Evolutionary conservation across 2,888 invertebrate species (phyloP).

Genomic region (Hypena proboscidalis): DNA sequence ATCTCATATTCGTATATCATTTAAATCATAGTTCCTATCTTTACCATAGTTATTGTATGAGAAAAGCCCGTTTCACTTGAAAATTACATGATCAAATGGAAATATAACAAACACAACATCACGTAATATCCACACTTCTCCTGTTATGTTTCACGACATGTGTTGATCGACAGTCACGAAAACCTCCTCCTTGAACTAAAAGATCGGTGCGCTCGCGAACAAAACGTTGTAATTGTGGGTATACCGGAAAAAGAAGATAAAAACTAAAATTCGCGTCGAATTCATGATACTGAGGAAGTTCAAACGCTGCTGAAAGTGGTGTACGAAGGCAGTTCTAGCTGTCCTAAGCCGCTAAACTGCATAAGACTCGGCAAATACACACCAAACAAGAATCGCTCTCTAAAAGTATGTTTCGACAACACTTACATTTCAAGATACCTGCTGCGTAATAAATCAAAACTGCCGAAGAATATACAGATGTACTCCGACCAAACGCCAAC

Average conservation of each 20-base stretch:
- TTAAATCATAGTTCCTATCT: too few species aligned
- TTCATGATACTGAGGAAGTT: slow-evolving; percentile 21
- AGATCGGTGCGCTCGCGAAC: slow-evolving; percentile 31
- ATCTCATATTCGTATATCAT: too few species aligned
- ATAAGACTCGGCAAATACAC: slow-evolving; percentile 35
- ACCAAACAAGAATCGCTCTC: slow-evolving; percentile 19
- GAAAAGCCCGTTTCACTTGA: too few species aligned
- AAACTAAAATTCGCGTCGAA: slow-evolving; percentile 12
- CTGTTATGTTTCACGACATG: too few species aligned
- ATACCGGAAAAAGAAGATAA: slow-evolving; percentile 23
- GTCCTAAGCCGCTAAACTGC: slow-evolving; percentile 25
- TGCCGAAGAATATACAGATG: slow-evolving; percentile 25
- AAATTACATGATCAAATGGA: too few species aligned
- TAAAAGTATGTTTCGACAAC: slow-evolving; percentile 34
- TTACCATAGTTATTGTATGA: too few species aligned
- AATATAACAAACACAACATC: too few species aligned
- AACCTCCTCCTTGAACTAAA: slow-evolving; percentile 34
- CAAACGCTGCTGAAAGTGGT: slow-evolving; percentile 11
- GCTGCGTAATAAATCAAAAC: slow-evolving; percentile 25
- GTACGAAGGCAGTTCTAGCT: slow-evolving; percentile 9
- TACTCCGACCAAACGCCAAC: slow-evolving; percentile 39
- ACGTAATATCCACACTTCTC: too few species aligned
- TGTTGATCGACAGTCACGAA: slow-evolving; percentile 17
- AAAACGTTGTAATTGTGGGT: slow-evolving; percentile 38
- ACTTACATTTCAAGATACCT: slow-evolving; percentile 17